A percentile compares a stretch with the other conserved stretches of the same genome.
Evolutionary conservation across 2,888 invertebrate species (phyloP).

Genomic region (Machimus atricapillus): DNA sequence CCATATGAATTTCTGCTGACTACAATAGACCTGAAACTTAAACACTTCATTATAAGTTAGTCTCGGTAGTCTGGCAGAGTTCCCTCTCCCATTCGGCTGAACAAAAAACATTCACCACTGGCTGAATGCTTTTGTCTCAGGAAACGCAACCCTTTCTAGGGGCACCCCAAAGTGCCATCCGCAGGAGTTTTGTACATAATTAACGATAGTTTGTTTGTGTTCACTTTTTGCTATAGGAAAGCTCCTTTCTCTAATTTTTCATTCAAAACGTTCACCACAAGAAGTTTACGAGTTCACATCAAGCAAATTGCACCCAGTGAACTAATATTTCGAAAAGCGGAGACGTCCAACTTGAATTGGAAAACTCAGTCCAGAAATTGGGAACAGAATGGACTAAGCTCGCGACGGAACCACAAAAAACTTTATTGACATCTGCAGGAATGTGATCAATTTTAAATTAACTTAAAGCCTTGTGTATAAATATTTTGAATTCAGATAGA

Average conservation of each 20-base stretch:
- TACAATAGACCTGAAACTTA: conserved; percentile 39
- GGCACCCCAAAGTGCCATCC: conserved; percentile 30
- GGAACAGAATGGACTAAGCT: background rate
- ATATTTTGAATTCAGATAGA: background rate
- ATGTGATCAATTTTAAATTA: background rate
- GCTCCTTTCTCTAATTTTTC: conserved; percentile 37
- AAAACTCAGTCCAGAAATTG: background rate
- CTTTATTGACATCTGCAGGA: background rate
- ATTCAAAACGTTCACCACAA: conserved; percentile 27
- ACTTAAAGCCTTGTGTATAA: background rate
- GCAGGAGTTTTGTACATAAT: conserved; percentile 40
- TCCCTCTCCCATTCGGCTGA: background rate
- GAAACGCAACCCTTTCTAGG: background rate
- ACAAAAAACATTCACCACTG: conserved; percentile 22
- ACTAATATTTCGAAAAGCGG: background rate
- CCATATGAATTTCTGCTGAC: conserved; percentile 38
- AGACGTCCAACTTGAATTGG: background rate
- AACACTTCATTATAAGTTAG: conserved; percentile 39
- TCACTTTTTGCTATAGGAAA: conserved; percentile 21
- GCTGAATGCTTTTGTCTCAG: conserved; percentile 32
- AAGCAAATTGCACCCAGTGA: background rate
- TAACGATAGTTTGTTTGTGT: conserved; percentile 37
- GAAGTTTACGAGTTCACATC: conserved; percentile 30
- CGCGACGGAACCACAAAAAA: background rate
- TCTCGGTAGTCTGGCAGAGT: background rate